Base-by-base conservation (phyloP, 2,797 vertebrate genomes). In the Silurus aristotelis region DNA sequence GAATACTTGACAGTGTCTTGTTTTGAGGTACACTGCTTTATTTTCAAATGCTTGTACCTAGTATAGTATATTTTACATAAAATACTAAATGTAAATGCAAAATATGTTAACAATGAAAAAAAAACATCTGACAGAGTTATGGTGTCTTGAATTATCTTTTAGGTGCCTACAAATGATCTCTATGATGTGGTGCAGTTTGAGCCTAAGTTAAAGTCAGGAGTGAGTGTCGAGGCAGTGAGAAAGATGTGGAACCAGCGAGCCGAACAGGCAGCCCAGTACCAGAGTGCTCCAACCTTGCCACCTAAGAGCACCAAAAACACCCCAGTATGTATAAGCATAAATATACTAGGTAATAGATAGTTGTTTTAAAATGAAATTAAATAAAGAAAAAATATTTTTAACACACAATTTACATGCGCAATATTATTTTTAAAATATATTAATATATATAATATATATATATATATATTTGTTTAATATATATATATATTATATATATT, bases 1-100 rank as follows among this genome's bases (percentile, higher is more conserved):
- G 97, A 97, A 90, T 96, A 93, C 58, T 93, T 98, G 88, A 95
- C 95, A 2, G 87, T 87, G 8, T 92, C 95, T 0, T 96, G 94
- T 80, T 92, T 91, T 60, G 92, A 95, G 94, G 97, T 97, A 90
- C 67, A 27, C 46, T 56, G 9, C 15, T 27, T 66, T 7, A 22
- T 22, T 67, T 84, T 83, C 22, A 61, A 76, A 48, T 55, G 12
- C 15, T 43, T 79, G 1, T 46, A 66, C 12, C 7, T 43, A 22
- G 22, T 22, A 46, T 31, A 46, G 5, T 0, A 46, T 25, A 2
- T 55, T 75, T 5, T 20, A 38, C 27, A 38, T 14, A 52, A 52
- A 52, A 7, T 8, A 52, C 38, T 38, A 52, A 52, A 7, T 52
- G 48, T 63, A 27, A 22, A 78, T n/a, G 19, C 43, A 61, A 78